phyloP scores from a whole-genome alignment of 1,140 invertebrate species.

The Lasaia peninsularis region DNA sequence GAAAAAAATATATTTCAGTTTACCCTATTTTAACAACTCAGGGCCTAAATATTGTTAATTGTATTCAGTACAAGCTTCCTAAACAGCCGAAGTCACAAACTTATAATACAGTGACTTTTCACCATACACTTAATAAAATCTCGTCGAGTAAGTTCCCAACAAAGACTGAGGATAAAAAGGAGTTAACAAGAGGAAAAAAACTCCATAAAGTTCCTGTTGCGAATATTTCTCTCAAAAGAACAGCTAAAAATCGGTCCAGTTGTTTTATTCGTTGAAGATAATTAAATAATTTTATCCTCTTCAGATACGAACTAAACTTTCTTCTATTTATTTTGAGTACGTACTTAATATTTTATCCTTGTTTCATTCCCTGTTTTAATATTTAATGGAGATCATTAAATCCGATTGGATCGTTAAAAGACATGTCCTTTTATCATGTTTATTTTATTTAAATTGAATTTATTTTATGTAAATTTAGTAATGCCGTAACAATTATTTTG shows the following conservation, averaged over 20 bases:
- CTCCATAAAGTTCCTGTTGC: constrained; percentile 33
- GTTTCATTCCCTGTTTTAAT: neutral
- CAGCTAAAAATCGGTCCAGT: constrained; percentile 40
- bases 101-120: neutral
- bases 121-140: neutral
- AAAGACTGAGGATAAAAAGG: constrained; percentile 42
- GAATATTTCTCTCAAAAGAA: constrained; percentile 54
- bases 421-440: neutral
- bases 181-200: constrained; percentile 41
- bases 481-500: too few relatives aligned
- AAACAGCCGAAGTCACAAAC: neutral
- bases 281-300: constrained; percentile 14
- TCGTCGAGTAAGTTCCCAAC: constrained; percentile 42
- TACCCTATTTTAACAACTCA: neutral
- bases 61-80: neutral
- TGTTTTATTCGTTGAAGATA: constrained; percentile 25
- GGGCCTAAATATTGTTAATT: neutral
- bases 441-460: too few relatives aligned
- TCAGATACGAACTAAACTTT: constrained; percentile 15
- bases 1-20: too few relatives aligned
- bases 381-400: neutral
- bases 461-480: too few relatives aligned
- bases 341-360: constrained; percentile 26
- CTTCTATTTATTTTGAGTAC: constrained; percentile 13
- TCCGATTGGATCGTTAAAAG: neutral